Evolutionary conservation across 2,113 vertebrate species (phyloP).

Genomic region (Phyllostomus hastatus): DNA sequence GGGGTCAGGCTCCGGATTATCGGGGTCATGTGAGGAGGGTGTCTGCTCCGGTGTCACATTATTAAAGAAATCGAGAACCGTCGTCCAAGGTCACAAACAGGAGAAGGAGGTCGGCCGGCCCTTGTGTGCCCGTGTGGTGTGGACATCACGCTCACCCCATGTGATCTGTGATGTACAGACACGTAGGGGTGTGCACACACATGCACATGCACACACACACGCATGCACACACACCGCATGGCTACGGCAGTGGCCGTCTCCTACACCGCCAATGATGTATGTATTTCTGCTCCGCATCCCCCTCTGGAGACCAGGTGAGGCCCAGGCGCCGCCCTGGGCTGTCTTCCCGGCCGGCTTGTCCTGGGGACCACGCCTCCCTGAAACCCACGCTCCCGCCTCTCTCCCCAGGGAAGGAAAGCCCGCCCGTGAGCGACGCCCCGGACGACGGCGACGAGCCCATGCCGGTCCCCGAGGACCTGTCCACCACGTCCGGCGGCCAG

Average conservation of each 20-base stretch:
- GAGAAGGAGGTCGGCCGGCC: neutral
- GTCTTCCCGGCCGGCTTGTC: neutral
- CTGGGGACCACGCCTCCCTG: fast-evolving
- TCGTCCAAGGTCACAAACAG: neutral
- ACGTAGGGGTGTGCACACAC: fast-evolving
- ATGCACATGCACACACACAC: too few species aligned
- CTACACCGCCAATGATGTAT: too few species aligned
- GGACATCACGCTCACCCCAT: too few species aligned
- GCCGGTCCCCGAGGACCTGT: constrained; percentile 98
- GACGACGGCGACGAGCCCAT: constrained; percentile 96
- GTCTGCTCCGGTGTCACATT: too few species aligned
- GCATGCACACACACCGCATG: fast-evolving
- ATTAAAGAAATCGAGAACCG: too few species aligned
- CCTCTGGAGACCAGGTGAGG: neutral
- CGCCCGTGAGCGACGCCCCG: constrained; percentile 87
- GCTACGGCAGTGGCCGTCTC: neutral
- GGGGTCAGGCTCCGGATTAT: too few species aligned
- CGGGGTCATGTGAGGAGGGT: too few species aligned
- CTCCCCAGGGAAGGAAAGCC: constrained; percentile 91
- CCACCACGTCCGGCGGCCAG: constrained; percentile 90
- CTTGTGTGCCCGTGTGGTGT: fast-evolving
- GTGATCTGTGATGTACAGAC: neutral
- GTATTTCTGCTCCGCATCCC: too few species aligned
- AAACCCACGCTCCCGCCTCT: constrained; percentile 24
- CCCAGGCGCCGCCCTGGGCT: neutral